phyloP scores from a whole-genome alignment of 1,140 invertebrate genomes.

The Agraylea sexmaculata region DNA sequence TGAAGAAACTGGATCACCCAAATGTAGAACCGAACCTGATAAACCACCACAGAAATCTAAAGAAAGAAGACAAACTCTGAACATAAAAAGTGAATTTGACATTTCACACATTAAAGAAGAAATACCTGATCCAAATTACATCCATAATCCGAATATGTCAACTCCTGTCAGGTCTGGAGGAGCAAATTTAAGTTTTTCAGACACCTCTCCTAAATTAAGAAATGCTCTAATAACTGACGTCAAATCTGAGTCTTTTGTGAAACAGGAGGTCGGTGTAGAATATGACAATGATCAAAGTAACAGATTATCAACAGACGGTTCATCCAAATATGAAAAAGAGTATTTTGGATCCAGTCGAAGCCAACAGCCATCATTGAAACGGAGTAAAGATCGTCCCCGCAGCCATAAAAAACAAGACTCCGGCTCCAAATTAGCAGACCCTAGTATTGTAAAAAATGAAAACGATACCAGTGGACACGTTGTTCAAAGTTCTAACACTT shows the following conservation, averaged over 20 bases:
- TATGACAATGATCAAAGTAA: slow-evolving; percentile 6
- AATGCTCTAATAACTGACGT: slow-evolving; percentile 25
- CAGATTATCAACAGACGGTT: neutral
- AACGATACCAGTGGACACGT: too few relatives aligned
- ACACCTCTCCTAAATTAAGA: slow-evolving; percentile 32
- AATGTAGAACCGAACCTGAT: slow-evolving; percentile 37
- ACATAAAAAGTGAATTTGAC: slow-evolving; percentile 9
- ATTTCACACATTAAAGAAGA: slow-evolving; percentile 11
- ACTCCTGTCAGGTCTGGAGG: neutral
- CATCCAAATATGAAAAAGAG: neutral
- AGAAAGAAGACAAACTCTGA: slow-evolving; percentile 5
- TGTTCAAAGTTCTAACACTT: too few relatives aligned
- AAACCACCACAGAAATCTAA: slow-evolving; percentile 9
- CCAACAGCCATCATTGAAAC: too few relatives aligned
- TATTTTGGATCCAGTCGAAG: neutral
- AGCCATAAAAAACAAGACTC: slow-evolving; percentile 10
- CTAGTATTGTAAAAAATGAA: too few relatives aligned
- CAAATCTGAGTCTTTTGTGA: slow-evolving; percentile 1
- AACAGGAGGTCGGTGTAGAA: slow-evolving; percentile 6
- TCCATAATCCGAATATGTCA: slow-evolving; percentile 20
- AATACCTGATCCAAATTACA: slow-evolving; percentile 28
- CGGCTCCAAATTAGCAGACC: too few relatives aligned
- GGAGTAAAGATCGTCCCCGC: slow-evolving; percentile 5
- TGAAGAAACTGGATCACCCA: slow-evolving; percentile 28
- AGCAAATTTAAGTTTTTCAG: slow-evolving; percentile 10